Evolutionary conservation across 2,888 invertebrate species (phyloP), one percentile per base, ranked within the genome.

Genomic region (Erebia palarica): DNA sequence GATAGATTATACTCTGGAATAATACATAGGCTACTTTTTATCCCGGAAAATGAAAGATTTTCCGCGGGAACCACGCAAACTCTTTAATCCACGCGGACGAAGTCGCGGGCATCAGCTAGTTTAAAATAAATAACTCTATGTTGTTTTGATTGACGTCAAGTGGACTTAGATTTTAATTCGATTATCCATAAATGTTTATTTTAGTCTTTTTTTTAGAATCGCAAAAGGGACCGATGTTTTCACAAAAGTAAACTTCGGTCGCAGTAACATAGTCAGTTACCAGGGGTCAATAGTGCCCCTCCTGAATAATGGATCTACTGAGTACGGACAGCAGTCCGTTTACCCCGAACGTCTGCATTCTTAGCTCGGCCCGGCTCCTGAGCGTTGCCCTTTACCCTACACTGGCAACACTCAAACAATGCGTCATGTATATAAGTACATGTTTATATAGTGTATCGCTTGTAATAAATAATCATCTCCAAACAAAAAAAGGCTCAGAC

Each of bases 311-410:
- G 81, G 83, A 90, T 82, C 49, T 2, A 36, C 36, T 5, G 36
- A 7, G 7, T 55, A 68, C 69, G 60, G 72, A 76, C 77, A 78
- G 73, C 76, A 86, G 90, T 84, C 79, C 90, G 76, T 89, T 89
- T 87, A 89, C 90, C 90, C 82, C 83, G 75, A 76, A 73, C 82
- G 90, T 87, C 90, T 89, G 89, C 84, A 85, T 88, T 81, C 84
- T 81, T 79, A 79, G 79, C 76, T 75, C 72, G 76, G 63, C 77
- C 76, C 77, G 75, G 73, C 78, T 77, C 68, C 76, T 81, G 86
- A 80, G 66, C 87, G 74, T 82, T 85, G 86, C 83, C 84, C 88
- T 86, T 83, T 87, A 82, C 77, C 83, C 86, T 82, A 82, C 77
- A 79, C 78, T 75, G 75, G 71, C 73, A 71, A 73, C 74, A 73